Evolutionary conservation across 2,113 vertebrate species (phyloP).

Genomic region (Jacana jacana): DNA sequence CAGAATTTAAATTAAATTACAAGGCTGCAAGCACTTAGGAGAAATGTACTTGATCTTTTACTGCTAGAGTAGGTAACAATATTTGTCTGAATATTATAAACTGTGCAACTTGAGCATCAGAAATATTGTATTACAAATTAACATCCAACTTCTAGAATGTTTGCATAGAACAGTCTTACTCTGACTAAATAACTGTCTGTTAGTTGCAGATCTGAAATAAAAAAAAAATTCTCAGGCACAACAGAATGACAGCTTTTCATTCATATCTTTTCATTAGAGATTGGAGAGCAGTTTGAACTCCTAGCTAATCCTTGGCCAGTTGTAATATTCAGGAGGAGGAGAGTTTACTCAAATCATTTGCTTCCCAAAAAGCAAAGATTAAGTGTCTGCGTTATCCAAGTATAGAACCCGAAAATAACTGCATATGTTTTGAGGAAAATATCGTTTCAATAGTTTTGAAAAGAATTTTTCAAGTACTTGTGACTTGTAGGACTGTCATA

Average conservation of each 20-base stretch:
- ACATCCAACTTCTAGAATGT: conserved; percentile 21
- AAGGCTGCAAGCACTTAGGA: not conserved
- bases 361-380: not conserved
- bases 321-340: not conserved
- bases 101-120: not conserved
- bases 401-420: not conserved
- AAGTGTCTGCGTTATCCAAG: not conserved
- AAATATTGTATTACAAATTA: conserved; percentile 56
- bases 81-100: conserved; percentile 49
- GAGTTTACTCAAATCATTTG: not conserved
- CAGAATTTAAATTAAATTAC: not conserved
- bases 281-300: not conserved
- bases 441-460: not conserved
- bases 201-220: conserved; percentile 34
- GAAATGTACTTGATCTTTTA: conserved; percentile 36
- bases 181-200: conserved; percentile 39
- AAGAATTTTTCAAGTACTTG: not conserved
- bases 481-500: not conserved
- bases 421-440: not conserved
- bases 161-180: conserved; percentile 28
- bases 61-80: not conserved
- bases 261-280: conserved; percentile 46
- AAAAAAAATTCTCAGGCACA: not conserved
- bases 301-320: not conserved
- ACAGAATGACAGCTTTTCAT: conserved; percentile 23